Conservation (phyloP, 2,113 vertebrate species). For the Jaculus jaculus region DNA sequence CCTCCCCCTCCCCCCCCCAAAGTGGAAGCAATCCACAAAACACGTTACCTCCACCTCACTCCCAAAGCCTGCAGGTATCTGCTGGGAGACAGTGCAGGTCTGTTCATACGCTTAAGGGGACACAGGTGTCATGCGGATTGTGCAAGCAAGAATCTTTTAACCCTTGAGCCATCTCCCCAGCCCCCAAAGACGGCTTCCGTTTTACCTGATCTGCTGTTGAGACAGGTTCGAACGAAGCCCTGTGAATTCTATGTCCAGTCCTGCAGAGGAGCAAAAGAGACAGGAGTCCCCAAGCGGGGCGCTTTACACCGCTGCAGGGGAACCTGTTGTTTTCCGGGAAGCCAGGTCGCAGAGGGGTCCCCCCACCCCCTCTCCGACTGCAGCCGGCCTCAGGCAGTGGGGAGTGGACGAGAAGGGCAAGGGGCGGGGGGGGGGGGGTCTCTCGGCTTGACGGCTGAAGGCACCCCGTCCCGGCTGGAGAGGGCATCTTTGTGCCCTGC, state of each 20-base stretch:
- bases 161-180: no score
- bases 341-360: neutral
- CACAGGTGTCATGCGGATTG: no score
- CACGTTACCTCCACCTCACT: neutral
- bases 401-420: neutral
- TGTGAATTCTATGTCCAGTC: constrained; percentile 85
- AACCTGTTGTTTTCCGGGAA: neutral
- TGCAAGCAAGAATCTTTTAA: no score
- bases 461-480: neutral
- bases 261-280: constrained; percentile 57
- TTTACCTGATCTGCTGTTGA: constrained; percentile 80
- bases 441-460: neutral
- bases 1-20: neutral
- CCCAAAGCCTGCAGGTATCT: neutral
- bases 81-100: neutral
- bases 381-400: neutral
- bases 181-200: neutral
- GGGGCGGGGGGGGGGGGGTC: no score
- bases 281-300: neutral
- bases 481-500: rapidly evolving
- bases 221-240: constrained; percentile 79
- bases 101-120: neutral
- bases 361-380: no score
- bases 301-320: no score
- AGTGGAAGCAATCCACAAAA: neutral